phyloP scores from a whole-genome alignment of 2,797 vertebrate species.

The Bradypodion pumilum region DNA sequence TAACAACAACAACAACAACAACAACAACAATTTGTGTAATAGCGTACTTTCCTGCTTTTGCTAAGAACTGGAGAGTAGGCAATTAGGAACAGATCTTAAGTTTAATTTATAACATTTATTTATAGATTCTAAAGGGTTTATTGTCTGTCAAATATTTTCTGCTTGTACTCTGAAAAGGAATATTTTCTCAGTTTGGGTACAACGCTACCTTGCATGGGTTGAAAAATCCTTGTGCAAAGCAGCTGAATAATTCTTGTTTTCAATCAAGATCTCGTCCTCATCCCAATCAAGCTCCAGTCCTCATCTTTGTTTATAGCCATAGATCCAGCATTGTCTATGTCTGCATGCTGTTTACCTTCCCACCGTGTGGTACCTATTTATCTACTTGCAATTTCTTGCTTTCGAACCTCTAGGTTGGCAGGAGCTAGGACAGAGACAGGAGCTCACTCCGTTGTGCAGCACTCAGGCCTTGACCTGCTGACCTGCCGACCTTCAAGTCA shows the following conservation, averaged over 20 bases:
- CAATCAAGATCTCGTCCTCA: neutral
- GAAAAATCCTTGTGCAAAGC: neutral
- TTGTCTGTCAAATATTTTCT: neutral
- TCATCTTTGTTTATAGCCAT: too few relatives aligned
- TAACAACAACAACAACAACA: too few relatives aligned
- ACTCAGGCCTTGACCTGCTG: too few relatives aligned
- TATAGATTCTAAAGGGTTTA: neutral
- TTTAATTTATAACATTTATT: neutral
- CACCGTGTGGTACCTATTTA: too few relatives aligned
- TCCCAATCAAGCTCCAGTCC: too few relatives aligned
- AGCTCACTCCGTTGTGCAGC: too few relatives aligned
- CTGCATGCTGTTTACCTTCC: too few relatives aligned
- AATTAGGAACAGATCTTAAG: neutral
- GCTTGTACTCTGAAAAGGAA: neutral
- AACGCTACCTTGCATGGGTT: neutral
- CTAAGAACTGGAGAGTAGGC: neutral
- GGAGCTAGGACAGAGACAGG: too few relatives aligned
- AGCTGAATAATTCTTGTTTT: neutral
- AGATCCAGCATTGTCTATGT: too few relatives aligned
- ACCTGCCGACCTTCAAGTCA: too few relatives aligned
- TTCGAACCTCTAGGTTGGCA: too few relatives aligned
- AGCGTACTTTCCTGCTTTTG: neutral
- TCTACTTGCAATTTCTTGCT: too few relatives aligned
- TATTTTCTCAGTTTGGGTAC: neutral
- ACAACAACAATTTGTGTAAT: neutral